These are phyloP conservation scores for Phrynocephalus vlangalii DNA, from an alignment of 2,797 vertebrate species.

Conservation along the genomic window DNA sequence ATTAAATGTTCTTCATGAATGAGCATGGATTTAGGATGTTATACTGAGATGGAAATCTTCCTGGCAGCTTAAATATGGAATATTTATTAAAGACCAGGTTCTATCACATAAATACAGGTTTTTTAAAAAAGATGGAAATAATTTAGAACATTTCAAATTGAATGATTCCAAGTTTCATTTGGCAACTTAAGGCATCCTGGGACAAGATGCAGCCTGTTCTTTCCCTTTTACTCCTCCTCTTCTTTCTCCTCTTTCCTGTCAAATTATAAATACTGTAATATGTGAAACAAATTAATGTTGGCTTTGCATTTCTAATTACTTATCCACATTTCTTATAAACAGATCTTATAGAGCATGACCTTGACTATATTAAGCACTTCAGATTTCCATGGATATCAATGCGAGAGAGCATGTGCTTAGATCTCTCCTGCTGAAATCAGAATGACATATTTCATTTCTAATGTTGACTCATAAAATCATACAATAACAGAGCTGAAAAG, in stretches of 20 bases:
- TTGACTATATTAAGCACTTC: background rate
- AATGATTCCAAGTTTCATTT: constrained; percentile 33
- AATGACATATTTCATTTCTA: background rate
- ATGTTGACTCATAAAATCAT: too few relatives aligned
- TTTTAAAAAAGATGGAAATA: constrained; percentile 14
- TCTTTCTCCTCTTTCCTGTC: constrained; percentile 25
- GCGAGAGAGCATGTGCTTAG: background rate
- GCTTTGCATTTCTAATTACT: constrained; percentile 21
- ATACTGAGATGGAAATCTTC: constrained; percentile 1
- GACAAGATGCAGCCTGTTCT: constrained; percentile 23
- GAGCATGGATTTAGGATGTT: background rate
- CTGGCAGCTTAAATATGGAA: background rate
- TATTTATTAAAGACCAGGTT: background rate
- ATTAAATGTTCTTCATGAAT: constrained; percentile 1
- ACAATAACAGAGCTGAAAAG: too few relatives aligned
- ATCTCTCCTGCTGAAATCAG: background rate
- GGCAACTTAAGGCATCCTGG: constrained; percentile 14
- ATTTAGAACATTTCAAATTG: background rate
- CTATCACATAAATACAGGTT: constrained; percentile 6
- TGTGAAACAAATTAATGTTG: constrained; percentile 18
- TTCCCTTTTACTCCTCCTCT: background rate
- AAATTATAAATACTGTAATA: constrained; percentile 40
- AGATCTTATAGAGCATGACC: background rate
- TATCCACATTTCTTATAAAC: constrained; percentile 27
- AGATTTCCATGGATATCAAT: background rate